Base-by-base conservation (phyloP, 2,113 vertebrate species). In the Ciconia maguari region DNA sequence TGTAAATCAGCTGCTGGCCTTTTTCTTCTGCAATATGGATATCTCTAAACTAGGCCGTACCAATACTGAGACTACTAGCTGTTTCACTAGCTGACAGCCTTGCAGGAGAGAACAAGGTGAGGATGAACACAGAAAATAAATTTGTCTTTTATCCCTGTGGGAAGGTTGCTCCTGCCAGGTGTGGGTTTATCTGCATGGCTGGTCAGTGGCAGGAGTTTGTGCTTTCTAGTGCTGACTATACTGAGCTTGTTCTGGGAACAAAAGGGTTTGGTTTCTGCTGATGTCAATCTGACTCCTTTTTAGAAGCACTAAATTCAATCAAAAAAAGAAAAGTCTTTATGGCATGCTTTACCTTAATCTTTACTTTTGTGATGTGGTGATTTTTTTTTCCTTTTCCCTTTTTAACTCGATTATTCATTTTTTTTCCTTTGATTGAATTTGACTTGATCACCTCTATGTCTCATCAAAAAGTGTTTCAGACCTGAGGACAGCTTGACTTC, bases 401-500 rank as follows among this genome's bases (percentile, higher is more conserved):
- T 41, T 61, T 80, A 87, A 80, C 83, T 94, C 83, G 69, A 77
- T 89, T 91, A 87, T 86, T 94, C 60, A 48, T 83, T 87, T 97
- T 94, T 94, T 52, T 94, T 62, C 7, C 18, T 95, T 83, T 95
- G 90, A 32, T 84, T 85, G 34, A 78, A 93, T 96, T 92, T 22
- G 34, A 83, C 64, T 91, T 92, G 51, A 6, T 90, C 90, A 74
- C 91, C 65, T 95, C 60, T 64, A 1, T 60, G 55, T 87, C 12
- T 8, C 85, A 94, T 97, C 83, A 94, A 83, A 95, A 94, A 87
- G 17, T 54, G 38, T 82, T 95, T 60, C 21, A 93, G 70, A 55
- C 81, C 55, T 91, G 72, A 62, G 68, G 90, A 97, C 76, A 90
- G 85, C 89, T 96, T 91, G 96, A 74, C 85, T 93, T 95, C 88